These are phyloP conservation scores for Gymnosoma rotundatum DNA, from an alignment of 2,888 invertebrate genomes.

Conservation along the genomic window DNA sequence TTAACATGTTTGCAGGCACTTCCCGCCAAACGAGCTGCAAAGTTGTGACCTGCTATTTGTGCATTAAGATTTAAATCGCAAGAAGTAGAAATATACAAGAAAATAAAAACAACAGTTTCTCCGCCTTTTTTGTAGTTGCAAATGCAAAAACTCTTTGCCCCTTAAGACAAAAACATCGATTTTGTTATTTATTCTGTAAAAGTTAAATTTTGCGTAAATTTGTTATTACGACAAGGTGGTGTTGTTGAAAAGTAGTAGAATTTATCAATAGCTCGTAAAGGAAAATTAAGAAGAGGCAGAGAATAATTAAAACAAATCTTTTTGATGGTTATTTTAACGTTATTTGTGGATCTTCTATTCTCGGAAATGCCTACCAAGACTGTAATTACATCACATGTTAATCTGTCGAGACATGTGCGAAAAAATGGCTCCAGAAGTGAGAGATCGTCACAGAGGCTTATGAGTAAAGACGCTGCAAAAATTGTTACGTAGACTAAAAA, in stretches of 20 bases:
- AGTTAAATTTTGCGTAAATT: conserved; percentile 54
- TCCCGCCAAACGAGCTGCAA: conserved; percentile 73
- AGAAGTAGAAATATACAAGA: conserved; percentile 30
- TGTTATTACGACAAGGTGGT: conserved; percentile 44
- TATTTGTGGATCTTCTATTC: no score
- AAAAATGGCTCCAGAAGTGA: no score
- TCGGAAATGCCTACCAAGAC: no score
- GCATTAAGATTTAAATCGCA: conserved; percentile 72
- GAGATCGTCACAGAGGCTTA: no score
- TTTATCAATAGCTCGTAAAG: conserved; percentile 10
- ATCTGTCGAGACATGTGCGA: no score
- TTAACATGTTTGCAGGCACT: conserved; percentile 71
- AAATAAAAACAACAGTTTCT: conserved; percentile 39
- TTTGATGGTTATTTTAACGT: no score
- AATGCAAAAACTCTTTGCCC: conserved; percentile 11
- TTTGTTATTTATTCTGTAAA: conserved; percentile 51
- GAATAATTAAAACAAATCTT: no score
- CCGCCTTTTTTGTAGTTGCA: conserved; percentile 65
- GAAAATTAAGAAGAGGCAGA: neutral
- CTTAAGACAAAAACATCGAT: conserved; percentile 62
- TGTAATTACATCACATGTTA: no score
- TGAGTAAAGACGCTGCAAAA: no score
- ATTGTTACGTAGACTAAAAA: no score
- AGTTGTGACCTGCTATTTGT: conserved; percentile 73
- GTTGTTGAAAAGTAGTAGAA: conserved; percentile 34